phyloP scores from a whole-genome alignment of 1,140 invertebrate genomes.

The Cydia amplana region DNA sequence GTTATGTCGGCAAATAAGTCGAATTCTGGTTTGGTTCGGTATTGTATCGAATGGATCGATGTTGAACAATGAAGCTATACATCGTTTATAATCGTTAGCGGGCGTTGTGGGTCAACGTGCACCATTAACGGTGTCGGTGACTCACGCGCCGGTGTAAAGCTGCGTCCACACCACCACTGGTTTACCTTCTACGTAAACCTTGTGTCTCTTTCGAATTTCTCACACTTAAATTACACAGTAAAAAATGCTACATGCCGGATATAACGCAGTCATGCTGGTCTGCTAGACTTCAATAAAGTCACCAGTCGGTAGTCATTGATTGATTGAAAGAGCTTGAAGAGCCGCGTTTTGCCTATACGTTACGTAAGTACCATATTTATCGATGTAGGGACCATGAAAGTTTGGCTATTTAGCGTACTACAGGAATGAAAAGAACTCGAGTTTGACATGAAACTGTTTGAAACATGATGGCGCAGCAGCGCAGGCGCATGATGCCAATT shows the following conservation, averaged over 20 bases:
- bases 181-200: not conserved
- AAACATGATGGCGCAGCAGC: not conserved
- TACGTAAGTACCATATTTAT: too few species aligned
- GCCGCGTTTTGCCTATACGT: too few species aligned
- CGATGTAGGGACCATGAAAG: too few species aligned
- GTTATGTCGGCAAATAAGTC: not conserved
- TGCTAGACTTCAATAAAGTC: too few species aligned
- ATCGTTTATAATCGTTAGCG: slow-evolving; percentile 16
- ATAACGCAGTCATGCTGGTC: too few species aligned
- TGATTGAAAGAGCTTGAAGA: too few species aligned
- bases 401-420: too few species aligned
- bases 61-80: not conserved
- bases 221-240: too few species aligned
- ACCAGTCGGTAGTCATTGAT: too few species aligned
- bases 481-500: not conserved
- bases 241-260: too few species aligned
- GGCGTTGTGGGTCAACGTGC: slow-evolving; percentile 8
- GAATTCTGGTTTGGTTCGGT: not conserved
- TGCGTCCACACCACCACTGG: not conserved
- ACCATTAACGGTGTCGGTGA: not conserved
- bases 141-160: slow-evolving; percentile 12
- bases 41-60: not conserved
- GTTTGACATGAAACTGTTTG: too few species aligned
- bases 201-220: not conserved
- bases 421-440: too few species aligned